These are phyloP conservation scores for Ferrisia virgata DNA, from an alignment of 2,888 invertebrate species.

Conservation along the genomic window DNA sequence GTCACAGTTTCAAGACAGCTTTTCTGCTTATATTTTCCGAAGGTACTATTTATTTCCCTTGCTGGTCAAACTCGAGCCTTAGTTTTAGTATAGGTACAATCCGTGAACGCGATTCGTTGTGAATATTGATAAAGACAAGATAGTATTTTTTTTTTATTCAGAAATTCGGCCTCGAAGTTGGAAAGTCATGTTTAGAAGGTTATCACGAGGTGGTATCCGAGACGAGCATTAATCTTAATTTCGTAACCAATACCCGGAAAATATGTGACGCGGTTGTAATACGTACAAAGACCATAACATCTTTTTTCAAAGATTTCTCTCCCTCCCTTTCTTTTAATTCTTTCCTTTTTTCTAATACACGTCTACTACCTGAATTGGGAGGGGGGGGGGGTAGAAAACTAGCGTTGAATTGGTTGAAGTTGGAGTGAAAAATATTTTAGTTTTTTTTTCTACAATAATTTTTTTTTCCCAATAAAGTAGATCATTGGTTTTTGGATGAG, in stretches of 20 bases:
- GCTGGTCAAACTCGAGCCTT: not conserved
- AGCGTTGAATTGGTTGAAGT: too few relatives aligned
- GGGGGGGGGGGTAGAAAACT: not conserved
- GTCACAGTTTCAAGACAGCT: not conserved
- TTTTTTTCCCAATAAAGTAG: too few relatives aligned
- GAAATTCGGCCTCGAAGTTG: not conserved
- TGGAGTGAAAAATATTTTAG: not conserved
- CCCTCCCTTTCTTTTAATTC: not conserved
- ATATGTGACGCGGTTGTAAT: conserved; percentile 18
- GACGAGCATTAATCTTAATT: conserved; percentile 30
- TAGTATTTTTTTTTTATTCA: not conserved
- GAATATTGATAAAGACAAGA: not conserved
- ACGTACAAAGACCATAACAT: conserved; percentile 21
- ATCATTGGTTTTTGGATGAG: not conserved
- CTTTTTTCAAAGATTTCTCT: not conserved
- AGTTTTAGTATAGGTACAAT: not conserved
- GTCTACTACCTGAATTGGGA: not conserved
- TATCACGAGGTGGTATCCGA: not conserved
- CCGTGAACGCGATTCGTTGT: not conserved
- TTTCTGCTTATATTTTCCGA: not conserved
- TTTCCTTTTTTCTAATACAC: not conserved
- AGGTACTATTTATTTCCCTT: not conserved
- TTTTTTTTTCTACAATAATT: not conserved
- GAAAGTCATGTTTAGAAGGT: conserved; percentile 19
- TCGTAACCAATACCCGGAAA: conserved; percentile 19